Conservation (phyloP, 2,113 vertebrate species). For the Chinchilla lanigera region DNA sequence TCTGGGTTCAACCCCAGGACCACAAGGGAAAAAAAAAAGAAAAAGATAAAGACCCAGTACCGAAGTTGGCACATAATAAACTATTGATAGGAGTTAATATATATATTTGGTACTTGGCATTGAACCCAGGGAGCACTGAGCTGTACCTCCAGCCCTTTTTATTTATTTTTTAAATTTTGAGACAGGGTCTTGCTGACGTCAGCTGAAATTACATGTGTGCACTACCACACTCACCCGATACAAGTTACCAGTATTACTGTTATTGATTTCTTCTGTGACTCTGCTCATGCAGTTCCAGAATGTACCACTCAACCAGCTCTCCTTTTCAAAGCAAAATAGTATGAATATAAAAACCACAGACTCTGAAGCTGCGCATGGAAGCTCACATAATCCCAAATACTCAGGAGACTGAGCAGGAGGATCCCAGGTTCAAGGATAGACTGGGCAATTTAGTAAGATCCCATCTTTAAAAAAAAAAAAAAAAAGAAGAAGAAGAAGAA, state of each 20-base stretch:
- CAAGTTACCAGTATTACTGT: not conserved
- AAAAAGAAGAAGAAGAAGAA: not conserved
- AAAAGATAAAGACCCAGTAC: not conserved
- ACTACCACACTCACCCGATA: not conserved
- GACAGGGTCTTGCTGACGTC: not conserved
- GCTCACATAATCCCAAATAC: not conserved
- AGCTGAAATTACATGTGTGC: not conserved
- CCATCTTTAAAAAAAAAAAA: not conserved
- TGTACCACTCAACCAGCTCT: not conserved
- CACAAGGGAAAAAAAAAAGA: not conserved
- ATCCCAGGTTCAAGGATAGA: not conserved
- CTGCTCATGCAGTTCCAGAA: not conserved
- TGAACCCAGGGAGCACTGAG: not conserved
- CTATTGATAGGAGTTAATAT: not conserved
- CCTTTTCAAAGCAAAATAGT: conserved; percentile 33
- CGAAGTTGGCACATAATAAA: conserved; percentile 10
- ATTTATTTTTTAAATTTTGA: not conserved
- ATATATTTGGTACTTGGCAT: not conserved
- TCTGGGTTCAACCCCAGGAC: not conserved
- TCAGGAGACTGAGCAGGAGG: not conserved
- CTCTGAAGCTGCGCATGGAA: not conserved
- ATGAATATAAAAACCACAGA: not conserved
- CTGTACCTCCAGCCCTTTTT: not conserved
- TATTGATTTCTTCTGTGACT: conserved; percentile 13
- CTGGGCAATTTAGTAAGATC: not conserved